Evolutionary conservation across 2,888 invertebrate species (phyloP), one percentile per base, ranked within the genome.

Genomic region (Drosophila borborema): DNA sequence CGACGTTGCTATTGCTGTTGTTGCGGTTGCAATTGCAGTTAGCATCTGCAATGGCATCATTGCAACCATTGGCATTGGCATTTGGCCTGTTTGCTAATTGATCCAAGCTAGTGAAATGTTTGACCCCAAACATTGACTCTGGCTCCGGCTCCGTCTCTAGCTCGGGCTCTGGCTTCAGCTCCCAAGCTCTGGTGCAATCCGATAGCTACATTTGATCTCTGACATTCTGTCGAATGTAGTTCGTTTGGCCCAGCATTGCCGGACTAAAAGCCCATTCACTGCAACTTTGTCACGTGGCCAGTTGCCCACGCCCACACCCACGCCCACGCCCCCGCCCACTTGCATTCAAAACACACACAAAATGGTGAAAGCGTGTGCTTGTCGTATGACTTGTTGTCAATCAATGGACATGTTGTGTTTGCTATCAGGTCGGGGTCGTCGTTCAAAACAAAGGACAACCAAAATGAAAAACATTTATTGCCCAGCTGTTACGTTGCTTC

Each of bases 261-360:
- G 18, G 18, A 14, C 40, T 31, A 54, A 55, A 70, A 77, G 71
- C 48, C 45, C 54, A 59, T 51, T 61, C 63, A 62, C 38, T 65
- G 66, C 64, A 62, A 45, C 64, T 66, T 64, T 61, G 80, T 75
- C 77, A 80, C 80, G 72, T 80, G 76, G 51, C 64, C 23, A n/a
- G 20, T 9, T 20, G 28, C 28, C 28, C n/a, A 48, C 23, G 9
- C 8, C 31, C n/a, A 48, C 23, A 5, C 8, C 31, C 10, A 41
- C 51, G 2, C 0, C 58, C 18, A 16, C 48, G 16, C 36, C 58
- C 18, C 12, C 48, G 16, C 36, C 49, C 46, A 60, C 31, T 55
- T 46, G 34, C 63, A 64, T 63, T 63, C 43, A 63, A 48, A 55
- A 49, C 64, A 70, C 63, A 70, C 63, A 65, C 45, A 65, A 74